These are phyloP conservation scores for Plestiodon gilberti DNA, from an alignment of 2,113 vertebrate genomes.

Conservation along the genomic window DNA sequence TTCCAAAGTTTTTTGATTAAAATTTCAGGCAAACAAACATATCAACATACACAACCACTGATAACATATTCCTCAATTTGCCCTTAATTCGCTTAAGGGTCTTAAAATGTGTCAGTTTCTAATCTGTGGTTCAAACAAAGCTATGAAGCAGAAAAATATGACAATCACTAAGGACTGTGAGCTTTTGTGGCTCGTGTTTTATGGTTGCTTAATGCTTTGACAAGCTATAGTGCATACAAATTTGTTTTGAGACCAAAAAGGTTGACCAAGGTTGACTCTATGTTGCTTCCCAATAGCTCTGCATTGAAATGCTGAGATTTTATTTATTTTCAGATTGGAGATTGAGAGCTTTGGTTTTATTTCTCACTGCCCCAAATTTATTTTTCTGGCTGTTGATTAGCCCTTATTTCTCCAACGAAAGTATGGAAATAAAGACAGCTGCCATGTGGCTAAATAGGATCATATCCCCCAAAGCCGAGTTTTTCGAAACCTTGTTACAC, in stretches of 20 bases:
- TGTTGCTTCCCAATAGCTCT: neutral
- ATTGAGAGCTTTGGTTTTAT: neutral
- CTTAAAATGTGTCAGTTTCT: neutral
- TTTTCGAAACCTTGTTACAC: constrained; percentile 60
- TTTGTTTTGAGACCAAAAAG: neutral
- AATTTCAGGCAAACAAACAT: neutral
- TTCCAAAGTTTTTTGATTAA: neutral
- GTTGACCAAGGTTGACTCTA: neutral
- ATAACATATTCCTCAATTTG: neutral
- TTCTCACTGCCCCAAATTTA: neutral
- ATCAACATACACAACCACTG: neutral
- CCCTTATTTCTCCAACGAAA: neutral
- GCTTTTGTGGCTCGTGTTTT: neutral
- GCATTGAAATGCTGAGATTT: neutral
- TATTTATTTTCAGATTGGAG: neutral
- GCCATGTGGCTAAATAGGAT: neutral
- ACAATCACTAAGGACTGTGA: neutral
- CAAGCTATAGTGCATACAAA: neutral
- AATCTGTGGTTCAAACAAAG: neutral
- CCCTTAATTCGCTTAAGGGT: neutral
- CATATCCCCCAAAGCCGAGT: constrained; percentile 26
- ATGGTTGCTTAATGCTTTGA: neutral
- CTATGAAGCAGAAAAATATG: neutral
- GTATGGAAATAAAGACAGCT: constrained; percentile 16
- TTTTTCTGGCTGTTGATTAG: constrained; percentile 37